Percentiles rank a stretch among this genome's conserved stretches.
Evolutionary conservation across 2,888 invertebrate species (phyloP).

Genomic region (Xanthorhoe designata): DNA sequence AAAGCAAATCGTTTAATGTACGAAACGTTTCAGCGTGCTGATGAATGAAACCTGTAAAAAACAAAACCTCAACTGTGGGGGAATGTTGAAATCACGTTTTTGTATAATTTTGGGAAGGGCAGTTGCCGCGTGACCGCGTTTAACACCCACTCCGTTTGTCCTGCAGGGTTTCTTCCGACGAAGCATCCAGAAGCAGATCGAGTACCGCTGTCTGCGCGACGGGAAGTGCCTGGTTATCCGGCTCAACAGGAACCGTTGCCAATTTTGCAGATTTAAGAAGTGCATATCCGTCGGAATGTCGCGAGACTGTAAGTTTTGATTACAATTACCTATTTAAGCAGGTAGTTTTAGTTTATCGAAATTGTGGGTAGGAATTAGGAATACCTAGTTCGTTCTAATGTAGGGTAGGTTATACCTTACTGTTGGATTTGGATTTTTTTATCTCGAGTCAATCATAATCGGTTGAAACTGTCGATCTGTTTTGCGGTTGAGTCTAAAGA

Average conservation of each 20-base stretch:
- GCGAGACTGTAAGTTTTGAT: slow-evolving; percentile 94
- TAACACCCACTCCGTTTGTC: not conserved
- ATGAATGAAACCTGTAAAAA: not conserved
- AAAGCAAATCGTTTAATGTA: not conserved
- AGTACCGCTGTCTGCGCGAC: slow-evolving; percentile 96
- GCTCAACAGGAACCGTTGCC: slow-evolving; percentile 97
- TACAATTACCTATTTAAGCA: not conserved
- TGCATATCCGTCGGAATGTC: slow-evolving; percentile 98
- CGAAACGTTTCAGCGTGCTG: not conserved
- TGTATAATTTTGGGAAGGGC: not conserved
- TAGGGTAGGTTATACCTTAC: too few relatives aligned
- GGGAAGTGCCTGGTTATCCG: slow-evolving; percentile 97
- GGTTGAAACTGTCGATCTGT: too few relatives aligned
- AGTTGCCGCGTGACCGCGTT: slow-evolving; percentile 2
- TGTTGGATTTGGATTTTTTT: not conserved
- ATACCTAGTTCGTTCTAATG: too few relatives aligned
- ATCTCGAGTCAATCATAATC: too few relatives aligned
- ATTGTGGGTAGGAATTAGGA: too few relatives aligned
- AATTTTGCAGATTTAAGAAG: slow-evolving; percentile 98
- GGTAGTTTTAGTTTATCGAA: not conserved
- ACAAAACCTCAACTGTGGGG: not conserved
- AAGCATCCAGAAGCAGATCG: slow-evolving; percentile 98
- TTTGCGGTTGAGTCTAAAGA: too few relatives aligned
- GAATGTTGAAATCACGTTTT: not conserved
- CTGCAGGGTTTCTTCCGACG: slow-evolving; percentile 96